Conservation (phyloP, 2,888 invertebrate genomes). For the Cataglyphis livida region DNA sequence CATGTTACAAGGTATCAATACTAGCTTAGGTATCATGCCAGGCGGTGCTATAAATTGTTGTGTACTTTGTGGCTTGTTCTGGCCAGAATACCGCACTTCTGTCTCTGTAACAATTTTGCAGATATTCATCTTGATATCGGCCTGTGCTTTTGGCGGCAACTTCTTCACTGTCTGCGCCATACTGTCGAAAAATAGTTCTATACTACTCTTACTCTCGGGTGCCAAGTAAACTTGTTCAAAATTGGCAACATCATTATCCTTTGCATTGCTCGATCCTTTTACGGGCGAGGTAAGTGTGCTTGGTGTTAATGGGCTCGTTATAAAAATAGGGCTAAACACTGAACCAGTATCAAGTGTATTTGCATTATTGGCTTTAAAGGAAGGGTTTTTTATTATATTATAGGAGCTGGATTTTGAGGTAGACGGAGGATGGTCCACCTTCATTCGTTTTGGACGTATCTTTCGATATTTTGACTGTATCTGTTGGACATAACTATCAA, state of each 20-base stretch:
- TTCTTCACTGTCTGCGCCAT: conserved; percentile 81
- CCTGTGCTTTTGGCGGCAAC: conserved; percentile 80
- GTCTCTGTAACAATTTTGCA: conserved; percentile 82
- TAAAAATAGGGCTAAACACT: conserved; percentile 41
- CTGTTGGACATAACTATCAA: conserved; percentile 77
- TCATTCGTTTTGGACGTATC: conserved; percentile 75
- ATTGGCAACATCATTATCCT: conserved; percentile 57
- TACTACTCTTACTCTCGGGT: conserved; percentile 73
- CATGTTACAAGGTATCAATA: conserved; percentile 83
- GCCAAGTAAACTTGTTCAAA: conserved; percentile 62
- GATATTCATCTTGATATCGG: conserved; percentile 82
- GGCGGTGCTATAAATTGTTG: conserved; percentile 78
- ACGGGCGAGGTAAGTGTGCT: not conserved
- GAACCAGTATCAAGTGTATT: conserved; percentile 27
- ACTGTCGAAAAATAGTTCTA: conserved; percentile 82
- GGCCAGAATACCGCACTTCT: conserved; percentile 75
- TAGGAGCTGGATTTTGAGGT: conserved; percentile 31
- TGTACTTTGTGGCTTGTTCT: conserved; percentile 67
- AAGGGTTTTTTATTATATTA: conserved; percentile 53
- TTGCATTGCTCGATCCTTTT: conserved; percentile 37
- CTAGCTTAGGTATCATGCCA: conserved; percentile 82
- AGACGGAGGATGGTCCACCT: conserved; percentile 28
- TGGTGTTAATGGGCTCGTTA: conserved; percentile 17
- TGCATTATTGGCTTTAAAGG: conserved; percentile 49
- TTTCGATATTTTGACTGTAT: conserved; percentile 82